These are phyloP conservation scores for Allophyes oxyacanthae DNA, from an alignment of 2,888 invertebrate genomes.

Conservation along the genomic window DNA sequence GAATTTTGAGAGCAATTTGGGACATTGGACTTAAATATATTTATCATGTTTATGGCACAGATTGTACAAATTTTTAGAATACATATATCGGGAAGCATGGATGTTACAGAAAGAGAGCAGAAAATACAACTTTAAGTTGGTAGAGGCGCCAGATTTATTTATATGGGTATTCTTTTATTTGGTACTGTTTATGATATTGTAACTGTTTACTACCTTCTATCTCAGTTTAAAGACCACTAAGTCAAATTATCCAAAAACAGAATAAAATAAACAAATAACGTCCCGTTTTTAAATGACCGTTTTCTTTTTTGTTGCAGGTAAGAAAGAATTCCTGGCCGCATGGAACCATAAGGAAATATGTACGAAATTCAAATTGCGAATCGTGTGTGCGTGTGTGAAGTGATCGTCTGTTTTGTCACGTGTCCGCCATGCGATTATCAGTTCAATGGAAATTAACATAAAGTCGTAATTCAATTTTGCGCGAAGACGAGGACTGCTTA, in stretches of 20 bases:
- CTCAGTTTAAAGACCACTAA: slow-evolving; percentile 14
- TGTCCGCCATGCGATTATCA: slow-evolving; percentile 76
- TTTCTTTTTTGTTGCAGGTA: slow-evolving; percentile 84
- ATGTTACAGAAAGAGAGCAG: no score
- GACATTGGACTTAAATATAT: no score
- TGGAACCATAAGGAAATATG: slow-evolving; percentile 66
- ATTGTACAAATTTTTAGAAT: no score
- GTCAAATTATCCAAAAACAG: slow-evolving; percentile 43
- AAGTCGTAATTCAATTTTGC: slow-evolving; percentile 81
- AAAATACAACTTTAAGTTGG: no score
- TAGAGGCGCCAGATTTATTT: no score
- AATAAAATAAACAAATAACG: slow-evolving; percentile 39
- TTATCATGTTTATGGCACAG: no score
- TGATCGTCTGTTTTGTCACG: slow-evolving; percentile 77
- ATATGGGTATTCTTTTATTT: no score
- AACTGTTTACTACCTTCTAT: no score
- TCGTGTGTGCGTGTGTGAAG: slow-evolving; percentile 67
- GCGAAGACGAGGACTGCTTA: slow-evolving; percentile 59
- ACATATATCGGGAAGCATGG: no score
- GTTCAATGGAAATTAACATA: slow-evolving; percentile 78
- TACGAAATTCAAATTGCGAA: slow-evolving; percentile 75
- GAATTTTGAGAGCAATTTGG: not conserved
- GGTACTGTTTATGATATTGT: no score
- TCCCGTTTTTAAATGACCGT: slow-evolving; percentile 42
- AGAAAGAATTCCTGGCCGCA: slow-evolving; percentile 63